Evolutionary conservation across 2,113 vertebrate species (phyloP).

Genomic region (Garra rufa): DNA sequence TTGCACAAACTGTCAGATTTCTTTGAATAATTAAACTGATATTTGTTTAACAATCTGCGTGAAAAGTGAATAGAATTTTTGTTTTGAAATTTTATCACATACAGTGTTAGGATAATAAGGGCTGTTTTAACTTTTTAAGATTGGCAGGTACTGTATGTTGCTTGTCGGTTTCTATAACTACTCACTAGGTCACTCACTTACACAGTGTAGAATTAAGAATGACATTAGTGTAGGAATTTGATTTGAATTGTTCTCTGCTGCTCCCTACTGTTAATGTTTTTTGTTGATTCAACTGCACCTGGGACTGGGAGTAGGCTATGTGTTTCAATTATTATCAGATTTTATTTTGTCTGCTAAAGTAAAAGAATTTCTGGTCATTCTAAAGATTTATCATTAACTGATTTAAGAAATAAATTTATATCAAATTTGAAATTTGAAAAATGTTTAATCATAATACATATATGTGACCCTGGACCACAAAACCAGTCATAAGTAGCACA

Average conservation of each 20-base stretch:
- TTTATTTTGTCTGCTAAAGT: no score
- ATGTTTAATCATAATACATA: no score
- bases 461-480: no score
- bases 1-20: not conserved
- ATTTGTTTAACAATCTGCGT: not conserved
- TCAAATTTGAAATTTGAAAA: not conserved
- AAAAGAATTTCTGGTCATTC: not conserved
- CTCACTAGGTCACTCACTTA: not conserved
- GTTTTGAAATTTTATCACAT: not conserved
- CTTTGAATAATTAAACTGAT: not conserved
- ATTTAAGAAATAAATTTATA: not conserved
- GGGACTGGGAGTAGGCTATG: no score
- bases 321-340: no score
- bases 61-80: no score
- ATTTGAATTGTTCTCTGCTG: constrained; percentile 57
- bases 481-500: no score
- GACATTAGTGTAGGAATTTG: constrained; percentile 45
- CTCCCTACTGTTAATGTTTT: constrained; percentile 51
- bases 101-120: not conserved
- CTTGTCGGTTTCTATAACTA: not conserved
- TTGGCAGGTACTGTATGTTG: not conserved
- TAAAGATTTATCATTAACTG: not conserved
- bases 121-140: not conserved
- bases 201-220: not conserved
- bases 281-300: not conserved